Evolutionary conservation across 2,113 vertebrate genomes (phyloP), one percentile per base, ranked within the genome.

Genomic region (Meles meles): DNA sequence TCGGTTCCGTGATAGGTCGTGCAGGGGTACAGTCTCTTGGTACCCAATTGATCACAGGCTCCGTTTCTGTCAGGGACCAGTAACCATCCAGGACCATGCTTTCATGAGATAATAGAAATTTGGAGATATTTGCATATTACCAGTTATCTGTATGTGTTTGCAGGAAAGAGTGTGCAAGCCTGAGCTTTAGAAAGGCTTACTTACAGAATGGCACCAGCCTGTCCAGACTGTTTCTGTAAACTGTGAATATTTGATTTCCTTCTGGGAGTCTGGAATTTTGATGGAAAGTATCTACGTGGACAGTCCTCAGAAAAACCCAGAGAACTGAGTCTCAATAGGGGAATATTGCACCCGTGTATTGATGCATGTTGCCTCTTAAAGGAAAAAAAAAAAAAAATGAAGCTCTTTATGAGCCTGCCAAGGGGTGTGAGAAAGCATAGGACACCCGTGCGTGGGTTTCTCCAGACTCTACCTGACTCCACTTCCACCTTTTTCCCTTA

Each of bases 301-400:
- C 6, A 47, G 9, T 47, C 71, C 17, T 94, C 25, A 21, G 17
- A 52, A 92, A 93, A 89, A 81, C 23, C 72, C 5, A 57, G 47
- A 15, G 5, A 27, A 84, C 13, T 69, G 31, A 88, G 6, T 65
- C 20, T n/a, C 44, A 29, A 49, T 2, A 39, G 23, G 27, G 11
- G n/a, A 52, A 31, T 34, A 34, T 20, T 21, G 20, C 3, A 2
- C 7, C 14, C 0, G 9, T 2, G 2, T 11, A 37, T 27, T 52
- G 31, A 57, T 9, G 14, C 17, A 31, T 29, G 18, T 39, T n/a
- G 7, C 31, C 47, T 10, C 65, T 63, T 44, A 2, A 15, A 52
- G n/a, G n/a, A n/a, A 52, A 52, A 52, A 52, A 55, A 3, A 49
- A 52, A 52, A 52, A 52, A 52, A 4, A 44, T 8, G 3, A 10